phyloP scores from a whole-genome alignment of 2,113 vertebrate genomes.

The Stegostoma tigrinum region DNA sequence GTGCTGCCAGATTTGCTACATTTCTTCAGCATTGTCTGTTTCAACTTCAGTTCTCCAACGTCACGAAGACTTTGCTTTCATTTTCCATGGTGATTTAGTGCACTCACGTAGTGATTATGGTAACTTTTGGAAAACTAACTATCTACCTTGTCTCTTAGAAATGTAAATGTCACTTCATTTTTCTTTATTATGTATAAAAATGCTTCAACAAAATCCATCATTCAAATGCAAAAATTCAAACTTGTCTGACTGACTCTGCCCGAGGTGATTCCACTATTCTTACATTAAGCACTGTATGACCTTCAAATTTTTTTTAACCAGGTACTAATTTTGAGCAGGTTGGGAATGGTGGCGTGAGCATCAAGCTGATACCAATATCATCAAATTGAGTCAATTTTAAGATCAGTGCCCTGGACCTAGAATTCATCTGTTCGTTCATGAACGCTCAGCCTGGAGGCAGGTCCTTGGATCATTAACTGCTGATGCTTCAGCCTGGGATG shows the following conservation, averaged over 20 bases:
- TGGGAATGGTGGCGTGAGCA: neutral
- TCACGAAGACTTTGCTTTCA: no score
- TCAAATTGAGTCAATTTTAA: neutral
- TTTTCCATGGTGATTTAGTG: neutral
- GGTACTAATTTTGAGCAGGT: neutral
- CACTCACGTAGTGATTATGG: neutral
- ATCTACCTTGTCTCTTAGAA: neutral
- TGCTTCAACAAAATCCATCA: neutral
- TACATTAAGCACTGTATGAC: neutral
- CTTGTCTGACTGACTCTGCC: neutral
- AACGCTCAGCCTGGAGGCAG: neutral
- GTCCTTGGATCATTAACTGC: neutral
- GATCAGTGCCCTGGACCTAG: neutral
- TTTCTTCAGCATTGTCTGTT: no score
- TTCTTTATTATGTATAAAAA: neutral
- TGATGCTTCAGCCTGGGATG: neutral
- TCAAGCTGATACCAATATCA: neutral
- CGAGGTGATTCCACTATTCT: neutral
- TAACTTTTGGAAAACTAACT: neutral
- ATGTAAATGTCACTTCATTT: neutral
- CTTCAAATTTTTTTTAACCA: neutral
- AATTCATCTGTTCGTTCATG: neutral
- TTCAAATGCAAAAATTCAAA: neutral
- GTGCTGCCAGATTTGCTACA: no score
- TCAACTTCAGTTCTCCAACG: no score